Conservation (phyloP, 2,797 vertebrate genomes). For the Bovichtus variegatus region DNA sequence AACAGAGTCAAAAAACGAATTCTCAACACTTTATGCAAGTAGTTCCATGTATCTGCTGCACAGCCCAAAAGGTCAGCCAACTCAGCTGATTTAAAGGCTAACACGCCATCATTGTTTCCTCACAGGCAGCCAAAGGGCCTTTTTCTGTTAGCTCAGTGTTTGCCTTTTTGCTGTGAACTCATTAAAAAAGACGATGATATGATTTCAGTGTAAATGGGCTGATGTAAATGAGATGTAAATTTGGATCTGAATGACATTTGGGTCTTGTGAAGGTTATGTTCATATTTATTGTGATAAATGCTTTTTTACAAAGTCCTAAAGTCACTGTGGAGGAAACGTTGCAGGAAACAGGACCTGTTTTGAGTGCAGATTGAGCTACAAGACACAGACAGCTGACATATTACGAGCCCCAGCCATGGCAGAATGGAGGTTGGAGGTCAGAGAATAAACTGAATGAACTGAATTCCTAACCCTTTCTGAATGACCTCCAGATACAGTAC, state of each 20-base stretch:
- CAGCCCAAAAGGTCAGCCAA: conserved; percentile 68
- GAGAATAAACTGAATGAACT: background rate
- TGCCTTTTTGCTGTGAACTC: conserved; percentile 25
- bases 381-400: background rate
- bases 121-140: conserved; percentile 41
- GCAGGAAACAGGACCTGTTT: conserved; percentile 1
- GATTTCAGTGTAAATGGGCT: background rate
- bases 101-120: conserved; percentile 51
- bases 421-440: conserved; percentile 6
- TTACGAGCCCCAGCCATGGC: background rate
- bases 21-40: conserved; percentile 58
- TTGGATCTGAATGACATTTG: background rate
- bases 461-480: conserved; percentile 11
- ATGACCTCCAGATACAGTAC: background rate
- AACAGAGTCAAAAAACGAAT: conserved; percentile 9
- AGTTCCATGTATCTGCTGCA: conserved; percentile 52
- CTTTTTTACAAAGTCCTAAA: background rate
- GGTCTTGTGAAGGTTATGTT: background rate
- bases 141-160: conserved; percentile 25
- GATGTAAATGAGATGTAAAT: background rate
- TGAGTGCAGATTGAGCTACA: background rate
- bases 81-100: conserved; percentile 75
- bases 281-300: background rate
- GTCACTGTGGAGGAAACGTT: background rate
- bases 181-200: conserved; percentile 17